Evolutionary conservation across 2,888 invertebrate species (phyloP).

Genomic region (Lithosia quadra): DNA sequence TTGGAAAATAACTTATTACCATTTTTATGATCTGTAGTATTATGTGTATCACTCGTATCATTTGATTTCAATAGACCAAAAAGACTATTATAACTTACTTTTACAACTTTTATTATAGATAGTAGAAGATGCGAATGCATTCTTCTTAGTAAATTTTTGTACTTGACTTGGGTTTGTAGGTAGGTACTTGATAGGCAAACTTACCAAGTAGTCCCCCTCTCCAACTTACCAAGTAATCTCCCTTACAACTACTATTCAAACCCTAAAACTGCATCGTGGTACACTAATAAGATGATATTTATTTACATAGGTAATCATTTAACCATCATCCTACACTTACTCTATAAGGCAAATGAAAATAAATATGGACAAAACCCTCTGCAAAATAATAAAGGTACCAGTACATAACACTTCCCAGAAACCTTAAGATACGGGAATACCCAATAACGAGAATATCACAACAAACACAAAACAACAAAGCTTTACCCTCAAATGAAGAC

Average conservation of each 20-base stretch:
- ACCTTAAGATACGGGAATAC: not conserved
- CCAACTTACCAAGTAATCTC: too few species aligned
- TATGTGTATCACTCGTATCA: not conserved
- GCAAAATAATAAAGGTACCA: not conserved
- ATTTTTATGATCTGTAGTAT: not conserved
- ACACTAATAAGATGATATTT: too few species aligned
- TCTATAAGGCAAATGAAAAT: not conserved
- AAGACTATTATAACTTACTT: not conserved
- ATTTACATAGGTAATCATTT: too few species aligned
- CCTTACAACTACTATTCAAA: not conserved
- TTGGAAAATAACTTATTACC: not conserved
- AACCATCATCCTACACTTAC: not conserved
- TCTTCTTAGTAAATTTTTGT: not conserved
- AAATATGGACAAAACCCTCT: not conserved
- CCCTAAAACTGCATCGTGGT: too few species aligned
- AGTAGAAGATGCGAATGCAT: too few species aligned
- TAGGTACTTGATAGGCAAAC: too few species aligned
- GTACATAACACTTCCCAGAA: not conserved
- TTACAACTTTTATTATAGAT: not conserved
- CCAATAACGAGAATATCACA: not conserved
- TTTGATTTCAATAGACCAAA: not conserved
- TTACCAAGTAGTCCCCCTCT: too few species aligned
- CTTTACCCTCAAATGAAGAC: not conserved
- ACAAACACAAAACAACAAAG: not conserved
- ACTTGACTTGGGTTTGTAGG: too few species aligned